Conservation (phyloP, 1,140 invertebrate genomes). For the Diorhabda sublineata region DNA sequence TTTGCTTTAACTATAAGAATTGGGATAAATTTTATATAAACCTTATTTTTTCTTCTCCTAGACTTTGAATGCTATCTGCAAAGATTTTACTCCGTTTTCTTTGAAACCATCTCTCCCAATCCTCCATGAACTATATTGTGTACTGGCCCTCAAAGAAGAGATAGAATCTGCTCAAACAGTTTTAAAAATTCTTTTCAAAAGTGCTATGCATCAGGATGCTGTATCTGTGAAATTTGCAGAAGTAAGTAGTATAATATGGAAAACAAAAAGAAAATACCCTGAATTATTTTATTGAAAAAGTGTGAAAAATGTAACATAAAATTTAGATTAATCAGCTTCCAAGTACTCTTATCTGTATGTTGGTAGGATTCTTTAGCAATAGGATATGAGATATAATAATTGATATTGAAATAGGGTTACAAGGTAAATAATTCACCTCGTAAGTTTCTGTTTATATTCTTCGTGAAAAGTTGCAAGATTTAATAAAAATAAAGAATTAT, state of each 20-base stretch:
- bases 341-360: too few relatives aligned
- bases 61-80: constrained; percentile 23
- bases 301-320: too few relatives aligned
- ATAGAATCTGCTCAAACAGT: constrained; percentile 13
- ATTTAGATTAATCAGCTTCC: too few relatives aligned
- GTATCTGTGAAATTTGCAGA: constrained; percentile 20
- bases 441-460: too few relatives aligned
- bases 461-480: too few relatives aligned
- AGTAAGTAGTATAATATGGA: constrained; percentile 10
- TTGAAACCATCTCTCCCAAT: constrained; percentile 24
- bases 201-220: constrained; percentile 30
- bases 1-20: too few relatives aligned
- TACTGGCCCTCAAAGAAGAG: constrained; percentile 17
- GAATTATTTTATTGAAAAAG: too few relatives aligned
- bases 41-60: neutral
- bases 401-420: too few relatives aligned
- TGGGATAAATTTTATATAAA: too few relatives aligned
- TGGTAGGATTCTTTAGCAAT: too few relatives aligned
- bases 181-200: constrained; percentile 27
- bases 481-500: neutral
- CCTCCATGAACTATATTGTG: constrained; percentile 25
- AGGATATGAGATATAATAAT: too few relatives aligned
- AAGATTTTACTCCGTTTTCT: constrained; percentile 27
- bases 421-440: too few relatives aligned
- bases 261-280: neutral